A percentile compares a stretch with the other conserved stretches of the same genome.
phyloP scores from a whole-genome alignment of 2,113 vertebrate species.

The Nanorana parkeri region DNA sequence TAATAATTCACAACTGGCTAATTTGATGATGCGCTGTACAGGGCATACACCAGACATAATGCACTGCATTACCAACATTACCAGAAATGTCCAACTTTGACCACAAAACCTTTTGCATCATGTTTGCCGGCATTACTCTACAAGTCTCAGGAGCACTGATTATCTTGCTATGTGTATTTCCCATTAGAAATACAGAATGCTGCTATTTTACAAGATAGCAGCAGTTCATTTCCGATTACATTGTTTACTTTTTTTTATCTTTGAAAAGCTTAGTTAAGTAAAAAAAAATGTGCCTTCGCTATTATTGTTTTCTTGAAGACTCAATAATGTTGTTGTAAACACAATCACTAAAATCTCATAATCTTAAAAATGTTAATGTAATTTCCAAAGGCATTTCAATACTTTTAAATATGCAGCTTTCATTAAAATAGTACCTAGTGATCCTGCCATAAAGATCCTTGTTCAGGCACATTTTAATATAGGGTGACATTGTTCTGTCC shows the following conservation, averaged over 20 bases:
- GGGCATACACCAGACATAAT: neutral
- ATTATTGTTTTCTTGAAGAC: too few relatives aligned
- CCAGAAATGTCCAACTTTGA: neutral
- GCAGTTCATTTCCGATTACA: neutral
- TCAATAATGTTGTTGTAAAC: too few relatives aligned
- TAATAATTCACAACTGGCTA: neutral
- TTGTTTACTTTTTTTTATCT: neutral
- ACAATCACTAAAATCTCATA: too few relatives aligned
- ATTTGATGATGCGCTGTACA: neutral
- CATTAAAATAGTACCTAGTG: too few relatives aligned
- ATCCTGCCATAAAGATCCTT: too few relatives aligned
- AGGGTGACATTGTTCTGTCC: too few relatives aligned
- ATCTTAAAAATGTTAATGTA: too few relatives aligned
- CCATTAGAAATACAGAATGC: constrained; percentile 3
- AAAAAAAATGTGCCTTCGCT: too few relatives aligned
- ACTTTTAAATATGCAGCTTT: too few relatives aligned
- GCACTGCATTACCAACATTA: neutral
- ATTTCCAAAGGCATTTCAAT: too few relatives aligned
- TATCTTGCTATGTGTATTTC: neutral
- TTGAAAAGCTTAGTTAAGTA: neutral
- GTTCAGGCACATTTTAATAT: too few relatives aligned
- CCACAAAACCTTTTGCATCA: neutral
- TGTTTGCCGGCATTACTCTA: neutral
- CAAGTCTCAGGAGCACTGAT: neutral
- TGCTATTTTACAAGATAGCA: neutral